A percentile compares a stretch with the other conserved stretches of the same genome.
These are phyloP conservation scores for Drosophila demipolita DNA, from an alignment of 2,888 invertebrate genomes.

Conservation along the genomic window DNA sequence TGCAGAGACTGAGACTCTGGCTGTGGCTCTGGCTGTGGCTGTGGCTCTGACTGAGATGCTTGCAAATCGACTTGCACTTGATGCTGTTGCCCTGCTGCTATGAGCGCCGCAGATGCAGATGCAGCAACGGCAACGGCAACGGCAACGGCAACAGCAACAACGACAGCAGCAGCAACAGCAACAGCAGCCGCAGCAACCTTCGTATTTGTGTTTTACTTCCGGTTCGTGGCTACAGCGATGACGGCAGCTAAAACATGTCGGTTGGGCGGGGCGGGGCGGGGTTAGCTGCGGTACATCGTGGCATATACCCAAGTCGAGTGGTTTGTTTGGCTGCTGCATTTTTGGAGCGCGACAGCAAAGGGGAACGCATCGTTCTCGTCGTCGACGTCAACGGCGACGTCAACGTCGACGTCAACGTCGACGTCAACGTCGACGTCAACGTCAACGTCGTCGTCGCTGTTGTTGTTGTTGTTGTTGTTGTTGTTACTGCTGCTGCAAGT, in stretches of 20 bases:
- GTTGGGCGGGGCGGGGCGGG: conserved; percentile 2
- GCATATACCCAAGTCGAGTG: conserved; percentile 67
- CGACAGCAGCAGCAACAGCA: conserved; percentile 70
- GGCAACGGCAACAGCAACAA: conserved; percentile 57
- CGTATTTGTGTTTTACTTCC: conserved; percentile 72
- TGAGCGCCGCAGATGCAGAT: conserved; percentile 83
- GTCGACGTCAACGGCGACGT: conserved; percentile 10
- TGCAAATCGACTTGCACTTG: conserved; percentile 70
- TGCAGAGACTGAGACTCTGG: conserved; percentile 19
- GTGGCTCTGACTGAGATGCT: conserved; percentile 8
- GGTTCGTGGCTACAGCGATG: conserved; percentile 52
- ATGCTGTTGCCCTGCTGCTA: conserved; percentile 80
- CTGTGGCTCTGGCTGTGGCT: background rate
- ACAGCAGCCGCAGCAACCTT: conserved; percentile 46
- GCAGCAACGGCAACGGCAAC: conserved; percentile 68
- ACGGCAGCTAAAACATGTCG: conserved; percentile 26
- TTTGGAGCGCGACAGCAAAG: conserved; percentile 57
- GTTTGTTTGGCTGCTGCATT: conserved; percentile 70
- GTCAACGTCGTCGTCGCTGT: background rate
- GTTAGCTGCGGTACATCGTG: conserved; percentile 20
- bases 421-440: background rate
- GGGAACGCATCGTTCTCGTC: conserved; percentile 22
- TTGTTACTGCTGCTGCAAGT: conserved; percentile 50
- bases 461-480: background rate
- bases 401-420: conserved; percentile 14